Evolutionary conservation across 2,797 vertebrate species (phyloP), one percentile per base, ranked within the genome.

Genomic region (Myripristis jacobus): DNA sequence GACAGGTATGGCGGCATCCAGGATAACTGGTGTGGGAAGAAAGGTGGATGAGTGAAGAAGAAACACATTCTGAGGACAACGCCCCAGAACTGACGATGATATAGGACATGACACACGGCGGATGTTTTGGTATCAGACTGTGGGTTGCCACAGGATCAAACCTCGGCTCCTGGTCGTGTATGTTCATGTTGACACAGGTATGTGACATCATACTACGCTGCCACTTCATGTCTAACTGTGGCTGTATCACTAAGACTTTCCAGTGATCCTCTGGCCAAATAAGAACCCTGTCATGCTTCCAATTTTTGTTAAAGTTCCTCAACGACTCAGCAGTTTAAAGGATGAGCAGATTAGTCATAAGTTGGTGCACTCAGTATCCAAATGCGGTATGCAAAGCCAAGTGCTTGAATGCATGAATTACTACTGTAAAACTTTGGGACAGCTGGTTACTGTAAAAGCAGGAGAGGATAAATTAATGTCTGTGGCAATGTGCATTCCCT

Each of bases 61-160:
- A 16, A 82, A 53, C 56, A 53, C 56, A 36, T 61, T 4, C 41
- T 34, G 34, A 73, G 3, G 64, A 60, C 64, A 56, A 75, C 68
- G 62, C 72, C 75, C 75, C 22, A 13, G 50, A 52, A 29, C 56
- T 1, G 4, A 22, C 1, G 18, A 21, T 64, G 73, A 73, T 62
- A 64, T 25, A 19, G 46, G 36, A 64, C 58, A 63, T 9, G 6
- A 29, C 67, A 59, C 18, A 24, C 1, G 0, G 12, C 58, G 43
- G 47, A 46, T 88, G 88, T 90, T 90, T 80, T 81, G 79, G 75
- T 84, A 72, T 87, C 59, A 48, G 25, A 6, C 16, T 12, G 36
- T 10, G 1, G 24, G 86, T 91, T 89, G 79, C 84, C 79, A 80
- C 31, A 60, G 88, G 71, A 87, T 92, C 88, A 63, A 60, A 72